Percentiles rank a stretch among this genome's conserved stretches.
Evolutionary conservation across 2,888 invertebrate genomes (phyloP).

Genomic region (Sisyra terminalis): DNA sequence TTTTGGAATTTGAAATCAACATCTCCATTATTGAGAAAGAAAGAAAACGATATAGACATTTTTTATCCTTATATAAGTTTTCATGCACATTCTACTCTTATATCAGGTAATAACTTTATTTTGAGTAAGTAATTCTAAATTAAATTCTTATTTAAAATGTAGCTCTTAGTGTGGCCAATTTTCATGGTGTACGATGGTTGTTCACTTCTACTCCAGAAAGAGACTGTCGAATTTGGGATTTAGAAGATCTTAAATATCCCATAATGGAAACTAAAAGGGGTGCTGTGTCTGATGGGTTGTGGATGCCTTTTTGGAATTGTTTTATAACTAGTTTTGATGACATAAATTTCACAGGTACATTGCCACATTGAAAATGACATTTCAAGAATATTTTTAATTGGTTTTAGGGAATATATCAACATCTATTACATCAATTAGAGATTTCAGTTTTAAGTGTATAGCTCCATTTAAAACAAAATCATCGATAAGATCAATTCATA

Average conservation of each 20-base stretch:
- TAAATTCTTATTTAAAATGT: not conserved
- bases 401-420: not conserved
- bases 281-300: constrained; percentile 29
- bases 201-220: constrained; percentile 50
- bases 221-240: constrained; percentile 52
- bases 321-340: constrained; percentile 27
- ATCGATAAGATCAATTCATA: constrained; percentile 22
- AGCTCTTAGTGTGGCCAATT: constrained; percentile 2
- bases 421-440: constrained; percentile 14
- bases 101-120: constrained; percentile 33
- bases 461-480: constrained; percentile 26
- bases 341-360: constrained; percentile 21
- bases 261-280: constrained; percentile 24
- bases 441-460: constrained; percentile 21
- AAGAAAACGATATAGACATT: constrained; percentile 25
- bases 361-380: not conserved
- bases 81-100: constrained; percentile 35
- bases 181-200: constrained; percentile 40
- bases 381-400: not conserved
- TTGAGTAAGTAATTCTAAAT: not conserved
- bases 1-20: constrained; percentile 39
- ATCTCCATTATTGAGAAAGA: constrained; percentile 31
- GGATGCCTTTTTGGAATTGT: constrained; percentile 34
- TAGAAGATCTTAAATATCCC: constrained; percentile 28
- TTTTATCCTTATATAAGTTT: constrained; percentile 41